Conservation (phyloP, 2,888 invertebrate species). For the Athrips mouffetella region DNA sequence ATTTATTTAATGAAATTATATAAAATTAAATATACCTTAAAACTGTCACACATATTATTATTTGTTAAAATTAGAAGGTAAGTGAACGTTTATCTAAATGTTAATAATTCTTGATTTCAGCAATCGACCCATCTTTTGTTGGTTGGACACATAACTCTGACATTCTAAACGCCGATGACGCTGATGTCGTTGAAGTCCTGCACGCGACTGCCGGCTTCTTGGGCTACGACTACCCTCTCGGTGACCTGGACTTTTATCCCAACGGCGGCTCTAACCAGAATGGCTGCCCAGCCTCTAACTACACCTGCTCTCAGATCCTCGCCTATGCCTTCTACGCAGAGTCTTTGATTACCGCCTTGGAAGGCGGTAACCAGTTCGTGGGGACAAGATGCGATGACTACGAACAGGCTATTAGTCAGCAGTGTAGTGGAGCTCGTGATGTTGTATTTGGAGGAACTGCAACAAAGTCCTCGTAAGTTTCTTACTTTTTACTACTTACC, state of each 20-base stretch:
- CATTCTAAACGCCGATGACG: constrained; percentile 45
- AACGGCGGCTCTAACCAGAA: constrained; percentile 57
- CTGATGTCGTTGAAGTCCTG: constrained; percentile 59
- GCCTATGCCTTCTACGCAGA: constrained; percentile 57
- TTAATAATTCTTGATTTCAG: no score
- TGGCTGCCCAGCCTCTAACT: constrained; percentile 47
- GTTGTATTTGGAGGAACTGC: constrained; percentile 51
- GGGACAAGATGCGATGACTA: constrained; percentile 53
- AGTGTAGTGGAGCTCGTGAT: constrained; percentile 45
- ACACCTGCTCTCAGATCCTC: constrained; percentile 49
- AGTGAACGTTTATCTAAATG: no score
- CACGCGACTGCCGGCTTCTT: constrained; percentile 51
- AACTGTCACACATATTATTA: no score
- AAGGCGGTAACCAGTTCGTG: constrained; percentile 42
- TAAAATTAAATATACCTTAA: no score
- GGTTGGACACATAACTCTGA: constrained; percentile 66
- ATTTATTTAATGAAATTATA: no score
- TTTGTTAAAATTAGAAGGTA: no score
- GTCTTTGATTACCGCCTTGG: constrained; percentile 40
- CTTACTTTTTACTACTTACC: neutral
- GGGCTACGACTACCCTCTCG: constrained; percentile 62
- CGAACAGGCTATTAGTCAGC: constrained; percentile 38
- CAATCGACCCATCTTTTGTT: constrained; percentile 60
- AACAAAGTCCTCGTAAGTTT: constrained; percentile 44
- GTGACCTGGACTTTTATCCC: constrained; percentile 62